Base-by-base conservation (phyloP, 2,888 invertebrate genomes). In the Stomorhina lunata region DNA sequence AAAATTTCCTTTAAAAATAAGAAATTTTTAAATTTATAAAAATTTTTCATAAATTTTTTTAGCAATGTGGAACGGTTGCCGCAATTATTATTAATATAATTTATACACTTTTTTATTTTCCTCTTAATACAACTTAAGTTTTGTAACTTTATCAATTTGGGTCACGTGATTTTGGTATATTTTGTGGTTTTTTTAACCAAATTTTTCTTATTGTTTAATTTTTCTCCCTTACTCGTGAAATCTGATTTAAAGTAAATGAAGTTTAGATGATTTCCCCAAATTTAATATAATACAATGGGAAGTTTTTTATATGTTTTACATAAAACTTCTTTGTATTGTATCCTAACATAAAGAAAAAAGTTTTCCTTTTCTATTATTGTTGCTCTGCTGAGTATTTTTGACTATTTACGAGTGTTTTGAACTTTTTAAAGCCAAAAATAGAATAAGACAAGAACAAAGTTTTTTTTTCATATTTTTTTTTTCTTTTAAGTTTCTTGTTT, bases 131-230 rank as follows among this genome's bases (percentile, higher is more conserved):
- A 48, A 25, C 48, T 12, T 20, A 20, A 65, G 22, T 53, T 57
- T 25, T 72, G 40, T 66, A 76, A 76, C 61, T 45, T 81, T 68
- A 77, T 72, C 66, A 81, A 53, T 81, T 76, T 61, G 22, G 61
- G 81, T 81, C 81, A 81, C 77, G 72, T 81, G 66, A 81, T 77
- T 72, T 77, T 72, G 61, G 59, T 76, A 29, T 68, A 72, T 61
- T 81, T 68, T 77, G 77, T 61, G 68, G 57, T 72, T 66, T 65
- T 57, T 43, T 59, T 50, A 66, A 25, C 43, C 4, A 29, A 65
- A 15, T n/a, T n/a, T n/a, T n/a, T n/a, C n/a, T n/a, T n/a, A n/a
- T n/a, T n/a, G n/a, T n/a, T n/a, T n/a, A n/a, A n/a, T n/a, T n/a
- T n/a, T n/a, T n/a, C n/a, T n/a, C n/a, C n/a, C n/a, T n/a, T n/a